phyloP scores from a whole-genome alignment of 2,888 invertebrate species.

The Noctua comes region DNA sequence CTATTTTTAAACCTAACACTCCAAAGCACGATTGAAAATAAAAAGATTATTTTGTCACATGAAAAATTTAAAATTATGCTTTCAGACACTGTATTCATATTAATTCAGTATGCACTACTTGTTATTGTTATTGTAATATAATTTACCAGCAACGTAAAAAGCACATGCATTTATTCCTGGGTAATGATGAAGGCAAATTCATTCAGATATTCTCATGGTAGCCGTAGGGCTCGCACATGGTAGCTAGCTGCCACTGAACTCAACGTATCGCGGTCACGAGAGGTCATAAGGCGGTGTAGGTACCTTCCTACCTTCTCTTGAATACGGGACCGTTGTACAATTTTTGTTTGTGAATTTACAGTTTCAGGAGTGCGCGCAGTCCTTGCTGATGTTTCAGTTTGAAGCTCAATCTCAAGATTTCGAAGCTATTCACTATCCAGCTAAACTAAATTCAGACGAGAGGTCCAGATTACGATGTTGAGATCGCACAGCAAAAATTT shows the following conservation, averaged over 20 bases:
- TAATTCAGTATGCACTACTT: background rate
- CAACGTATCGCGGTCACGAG: constrained; percentile 33
- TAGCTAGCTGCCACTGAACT: constrained; percentile 51
- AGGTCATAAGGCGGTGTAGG: constrained; percentile 24
- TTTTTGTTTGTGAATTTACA: constrained; percentile 5
- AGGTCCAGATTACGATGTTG: background rate
- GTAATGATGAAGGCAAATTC: constrained; percentile 47
- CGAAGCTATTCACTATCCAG: too few relatives aligned
- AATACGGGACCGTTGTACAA: background rate
- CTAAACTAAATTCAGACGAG: background rate
- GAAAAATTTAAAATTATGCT: constrained; percentile 8
- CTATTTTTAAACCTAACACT: background rate
- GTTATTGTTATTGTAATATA: too few relatives aligned
- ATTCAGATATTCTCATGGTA: constrained; percentile 55
- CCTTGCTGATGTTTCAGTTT: background rate
- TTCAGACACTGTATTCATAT: background rate
- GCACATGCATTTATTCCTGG: constrained; percentile 17
- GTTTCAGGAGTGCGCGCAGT: constrained; percentile 2
- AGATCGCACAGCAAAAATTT: background rate
- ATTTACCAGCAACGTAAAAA: constrained; percentile 8
- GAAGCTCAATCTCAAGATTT: background rate
- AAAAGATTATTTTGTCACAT: too few relatives aligned
- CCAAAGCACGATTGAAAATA: background rate
- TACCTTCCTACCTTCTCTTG: background rate
- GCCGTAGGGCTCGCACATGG: constrained; percentile 31